Evolutionary conservation across 2,113 vertebrate genomes (phyloP).

Genomic region (Dipodomys ordii): DNA sequence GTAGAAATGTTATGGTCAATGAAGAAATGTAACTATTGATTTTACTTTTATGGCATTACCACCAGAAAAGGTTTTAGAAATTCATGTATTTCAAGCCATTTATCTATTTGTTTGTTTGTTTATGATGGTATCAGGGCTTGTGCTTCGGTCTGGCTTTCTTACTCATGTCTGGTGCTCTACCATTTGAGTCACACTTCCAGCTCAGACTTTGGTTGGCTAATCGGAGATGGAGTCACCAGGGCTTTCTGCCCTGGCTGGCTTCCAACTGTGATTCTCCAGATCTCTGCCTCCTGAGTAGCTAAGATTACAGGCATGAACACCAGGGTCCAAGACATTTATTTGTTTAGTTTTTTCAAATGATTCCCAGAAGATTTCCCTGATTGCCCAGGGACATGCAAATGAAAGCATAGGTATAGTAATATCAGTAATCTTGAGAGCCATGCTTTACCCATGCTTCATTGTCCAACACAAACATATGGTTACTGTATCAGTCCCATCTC

Average conservation of each 20-base stretch:
- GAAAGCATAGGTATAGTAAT: background rate
- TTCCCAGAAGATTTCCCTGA: background rate
- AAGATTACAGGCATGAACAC: too few relatives aligned
- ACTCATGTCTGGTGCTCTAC: too few relatives aligned
- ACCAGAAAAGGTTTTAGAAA: conserved; percentile 4
- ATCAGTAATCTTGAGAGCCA: background rate
- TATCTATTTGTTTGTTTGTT: background rate
- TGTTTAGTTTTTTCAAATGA: background rate
- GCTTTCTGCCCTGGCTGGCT: too few relatives aligned
- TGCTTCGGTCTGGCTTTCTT: too few relatives aligned
- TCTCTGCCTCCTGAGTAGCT: too few relatives aligned
- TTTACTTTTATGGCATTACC: conserved; percentile 70
- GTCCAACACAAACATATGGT: background rate
- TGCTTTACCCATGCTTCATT: background rate
- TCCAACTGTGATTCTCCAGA: too few relatives aligned
- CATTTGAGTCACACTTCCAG: too few relatives aligned
- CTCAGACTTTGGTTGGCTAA: too few relatives aligned
- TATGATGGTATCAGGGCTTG: too few relatives aligned
- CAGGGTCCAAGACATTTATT: too few relatives aligned
- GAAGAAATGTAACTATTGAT: conserved; percentile 80
- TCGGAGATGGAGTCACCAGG: too few relatives aligned
- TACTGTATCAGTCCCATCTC: background rate
- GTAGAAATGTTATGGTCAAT: conserved; percentile 66
- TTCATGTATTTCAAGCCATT: background rate
- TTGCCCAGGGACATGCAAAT: background rate